Base-by-base conservation (phyloP, 2,113 vertebrate genomes). In the Rutilus rutilus region DNA sequence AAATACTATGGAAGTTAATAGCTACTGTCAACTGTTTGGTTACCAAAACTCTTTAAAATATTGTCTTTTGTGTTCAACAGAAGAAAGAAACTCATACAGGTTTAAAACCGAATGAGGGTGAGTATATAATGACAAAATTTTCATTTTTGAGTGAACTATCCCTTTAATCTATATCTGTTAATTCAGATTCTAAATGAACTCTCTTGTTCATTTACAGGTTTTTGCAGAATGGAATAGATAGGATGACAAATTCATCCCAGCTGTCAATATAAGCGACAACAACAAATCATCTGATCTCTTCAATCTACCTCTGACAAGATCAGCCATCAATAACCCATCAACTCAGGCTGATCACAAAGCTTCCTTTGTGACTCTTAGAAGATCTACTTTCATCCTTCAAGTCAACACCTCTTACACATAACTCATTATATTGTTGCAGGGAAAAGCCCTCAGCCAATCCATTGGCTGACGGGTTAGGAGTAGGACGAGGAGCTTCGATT, bases 401-500 rank as follows among this genome's bases (percentile, higher is more conserved):
- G 25, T 45, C 52, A 85, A 15, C 74, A n/a, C 54, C 57, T 83
- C 82, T 47, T 76, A 69, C 12, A 42, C 57, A 54, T 47, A 65
- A 65, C 59, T 57, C 21, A 83, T 17, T n/a, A 54, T 47, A 39
- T 39, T 83, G 39, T 77, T 67, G 30, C 30, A 78, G 30, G 86
- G 21, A 62, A 73, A 42, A 54, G 33, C 67, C 33, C 60, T 60
- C 78, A 82, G 82, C 62, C 83, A 87, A 76, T 52, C 47, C 50
- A 23, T 36, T 84, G 69, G 83, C 60, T 62, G 65, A 36, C 67
- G 74, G 57, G 85, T 47, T 74, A 33, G 65, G 57, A 54, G 76
- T 39, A 59, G 71, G 54, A 65, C 73, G 71, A 85, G 88, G 76
- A 87, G 8, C 17, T 54, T 25, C 23, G 77, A 65, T 76, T 87